A percentile compares a stretch with the other conserved stretches of the same genome.
Conservation (phyloP, 2,113 vertebrate genomes). For the Esox niger region DNA sequence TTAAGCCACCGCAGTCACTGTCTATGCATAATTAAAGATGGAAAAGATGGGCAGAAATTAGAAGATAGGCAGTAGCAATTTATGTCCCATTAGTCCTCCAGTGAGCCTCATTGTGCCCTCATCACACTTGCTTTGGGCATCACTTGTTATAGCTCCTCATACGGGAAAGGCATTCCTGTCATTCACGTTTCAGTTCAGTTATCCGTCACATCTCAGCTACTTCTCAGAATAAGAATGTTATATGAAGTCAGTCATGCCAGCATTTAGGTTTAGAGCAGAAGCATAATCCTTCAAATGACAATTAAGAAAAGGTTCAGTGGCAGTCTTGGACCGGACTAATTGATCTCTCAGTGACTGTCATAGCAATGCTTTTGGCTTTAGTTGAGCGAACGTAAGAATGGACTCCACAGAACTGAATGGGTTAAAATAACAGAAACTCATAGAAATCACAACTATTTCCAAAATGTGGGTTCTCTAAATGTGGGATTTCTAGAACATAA, state of each 20-base stretch:
- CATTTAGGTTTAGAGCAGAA: too few relatives aligned
- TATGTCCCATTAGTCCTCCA: slow-evolving; percentile 10
- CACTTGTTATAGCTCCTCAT: not conserved
- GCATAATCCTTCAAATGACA: too few relatives aligned
- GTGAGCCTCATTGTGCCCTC: not conserved
- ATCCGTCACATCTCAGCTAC: not conserved
- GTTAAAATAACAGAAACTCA: not conserved
- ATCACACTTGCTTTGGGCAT: not conserved
- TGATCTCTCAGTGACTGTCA: not conserved
- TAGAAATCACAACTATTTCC: not conserved
- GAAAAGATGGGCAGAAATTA: slow-evolving; percentile 8
- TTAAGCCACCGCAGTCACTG: slow-evolving; percentile 18
- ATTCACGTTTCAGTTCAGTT: not conserved
- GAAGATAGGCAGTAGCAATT: slow-evolving; percentile 21
- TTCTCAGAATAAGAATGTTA: not conserved
- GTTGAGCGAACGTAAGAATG: not conserved
- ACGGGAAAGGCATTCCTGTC: not conserved
- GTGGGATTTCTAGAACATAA: not conserved
- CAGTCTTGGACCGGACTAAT: too few relatives aligned
- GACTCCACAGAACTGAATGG: not conserved
- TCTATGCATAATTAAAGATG: slow-evolving; percentile 37
- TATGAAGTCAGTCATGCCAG: too few relatives aligned
- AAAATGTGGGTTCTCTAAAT: not conserved
- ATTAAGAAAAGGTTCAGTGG: too few relatives aligned
- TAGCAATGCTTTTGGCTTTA: not conserved